Base-by-base conservation (phyloP, 2,888 invertebrate species). In the Ophraella communa region DNA sequence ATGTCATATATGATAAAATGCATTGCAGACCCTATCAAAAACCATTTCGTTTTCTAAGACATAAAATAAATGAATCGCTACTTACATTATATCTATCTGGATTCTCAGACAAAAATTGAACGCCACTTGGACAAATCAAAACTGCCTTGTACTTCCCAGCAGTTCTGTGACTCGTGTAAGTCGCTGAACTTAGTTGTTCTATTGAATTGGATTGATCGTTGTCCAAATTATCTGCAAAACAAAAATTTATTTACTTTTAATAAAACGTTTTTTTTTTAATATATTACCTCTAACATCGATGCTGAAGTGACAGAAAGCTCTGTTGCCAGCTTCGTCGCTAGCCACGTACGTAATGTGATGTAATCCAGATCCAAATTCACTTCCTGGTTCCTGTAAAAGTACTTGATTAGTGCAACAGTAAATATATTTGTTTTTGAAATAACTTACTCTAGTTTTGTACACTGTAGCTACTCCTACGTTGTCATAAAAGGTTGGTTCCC, bases 321-420 rank as follows among this genome's bases (percentile, higher is more conserved):
- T 84, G 74, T 87, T 86, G 52, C 88, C 88, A 71, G 88, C 85
- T 23, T 85, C 84, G 76, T 89, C 89, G 67, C 86, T 86, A 17
- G 88, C 90, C 66, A 88, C 84, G 73, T 90, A 90, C 62, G 85
- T 85, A 18, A 90, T 84, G 58, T 86, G 85, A 77, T 90, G 89
- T 39, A 84, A 78, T 4, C 90, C 90, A 20, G 83, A 78, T 7
- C 85, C 83, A 73, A 90, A 85, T 64, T 83, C 76, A 63, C 86
- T 84, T 52, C 89, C 89, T n/a, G 89, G 87, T 69, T 85, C 84
- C 87, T 88, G 75, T 54, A 77, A 58, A 53, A 3, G 18, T 18
- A 3, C 1, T 18, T 42, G 53, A 7, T 20, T 3, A n/a, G 21
- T 3, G 10, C 45, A 23, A 14, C 23, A n/a, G 1, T 47, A 14